Evolutionary conservation across 2,113 vertebrate species (phyloP), one percentile per base, ranked within the genome.

Genomic region (Notothenia rossii): DNA sequence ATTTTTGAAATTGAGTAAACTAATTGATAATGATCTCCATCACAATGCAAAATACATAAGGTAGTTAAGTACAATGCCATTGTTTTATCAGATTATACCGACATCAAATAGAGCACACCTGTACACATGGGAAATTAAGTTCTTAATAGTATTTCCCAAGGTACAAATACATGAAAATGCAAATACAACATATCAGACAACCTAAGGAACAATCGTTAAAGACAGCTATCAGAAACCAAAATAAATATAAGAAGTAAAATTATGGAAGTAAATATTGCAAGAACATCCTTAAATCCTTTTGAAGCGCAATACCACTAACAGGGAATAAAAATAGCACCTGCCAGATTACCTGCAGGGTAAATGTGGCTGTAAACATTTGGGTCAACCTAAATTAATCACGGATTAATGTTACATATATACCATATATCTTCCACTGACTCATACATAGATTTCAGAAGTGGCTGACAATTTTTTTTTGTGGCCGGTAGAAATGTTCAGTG

Each of bases 1-100:
- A 50, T 63, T 48, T 20, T 15, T 61, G 22, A 49, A 13, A 22
- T 18, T 7, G 17, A 54, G 36, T 43, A 8, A 58, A 60, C 11
- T 43, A 14, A 73, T 11, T 55, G 29, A 70, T 46, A 46, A 10
- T n/a, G 12, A 4, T 29, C 29, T 40, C 1, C 20, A 36, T 45
- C 50, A 58, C 12, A 18, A 13, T 64, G n/a, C 4, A 49, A 72
- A 72, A 54, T 43, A 48, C 25, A 8, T 14, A 18, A 53, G 10
- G 22, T 60, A 29, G 40, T 51, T 29, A 4, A 29, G 22, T 17
- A 11, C 17, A 22, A 18, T 48, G 50, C 40, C 48, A 15, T 8
- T 58, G 36, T 51, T 63, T 65, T 65, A 85, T 13, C 59, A 50
- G 58, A 11, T 46, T 60, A n/a, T 65, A 74, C 58, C 49, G 25